A percentile compares a stretch with the other conserved stretches of the same genome.
Evolutionary conservation across 2,888 invertebrate genomes (phyloP).

Genomic region (Ophioninae sp.): DNA sequence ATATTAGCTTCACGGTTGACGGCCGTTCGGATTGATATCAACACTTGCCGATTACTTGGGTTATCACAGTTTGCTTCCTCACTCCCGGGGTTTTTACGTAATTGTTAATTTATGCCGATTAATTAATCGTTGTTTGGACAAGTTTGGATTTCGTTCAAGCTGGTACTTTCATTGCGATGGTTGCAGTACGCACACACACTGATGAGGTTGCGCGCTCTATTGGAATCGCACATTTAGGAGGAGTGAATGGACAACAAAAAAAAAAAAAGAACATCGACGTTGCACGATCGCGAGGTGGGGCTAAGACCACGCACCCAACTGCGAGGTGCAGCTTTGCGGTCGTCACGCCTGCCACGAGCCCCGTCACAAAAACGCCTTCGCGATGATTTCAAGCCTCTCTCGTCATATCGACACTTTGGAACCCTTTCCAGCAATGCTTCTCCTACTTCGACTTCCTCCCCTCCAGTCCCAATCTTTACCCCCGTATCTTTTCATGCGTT

Average conservation of each 20-base stretch:
- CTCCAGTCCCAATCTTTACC: background rate
- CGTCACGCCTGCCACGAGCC: constrained; percentile 54
- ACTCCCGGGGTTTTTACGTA: too few species aligned
- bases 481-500: constrained; percentile 1
- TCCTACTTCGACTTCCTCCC: background rate
- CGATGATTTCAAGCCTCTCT: constrained; percentile 46
- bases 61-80: too few species aligned
- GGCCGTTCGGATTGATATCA: too few species aligned
- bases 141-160: too few species aligned
- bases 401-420: constrained; percentile 10
- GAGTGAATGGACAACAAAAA: constrained; percentile 21
- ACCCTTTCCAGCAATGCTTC: constrained; percentile 54
- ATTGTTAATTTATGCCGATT: too few species aligned
- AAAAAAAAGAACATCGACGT: background rate
- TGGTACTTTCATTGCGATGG: too few species aligned
- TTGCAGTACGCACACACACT: background rate
- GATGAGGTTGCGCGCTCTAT: background rate
- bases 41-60: too few species aligned
- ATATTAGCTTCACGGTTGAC: too few species aligned
- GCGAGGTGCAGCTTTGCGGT: constrained; percentile 19
- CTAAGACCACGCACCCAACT: constrained; percentile 46
- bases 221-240: constrained; percentile 22
- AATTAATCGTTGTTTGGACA: too few species aligned
- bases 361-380: constrained; percentile 52
- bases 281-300: constrained; percentile 37